Conservation (phyloP, 1,140 invertebrate genomes). For the Meloidogyne floridensis region DNA sequence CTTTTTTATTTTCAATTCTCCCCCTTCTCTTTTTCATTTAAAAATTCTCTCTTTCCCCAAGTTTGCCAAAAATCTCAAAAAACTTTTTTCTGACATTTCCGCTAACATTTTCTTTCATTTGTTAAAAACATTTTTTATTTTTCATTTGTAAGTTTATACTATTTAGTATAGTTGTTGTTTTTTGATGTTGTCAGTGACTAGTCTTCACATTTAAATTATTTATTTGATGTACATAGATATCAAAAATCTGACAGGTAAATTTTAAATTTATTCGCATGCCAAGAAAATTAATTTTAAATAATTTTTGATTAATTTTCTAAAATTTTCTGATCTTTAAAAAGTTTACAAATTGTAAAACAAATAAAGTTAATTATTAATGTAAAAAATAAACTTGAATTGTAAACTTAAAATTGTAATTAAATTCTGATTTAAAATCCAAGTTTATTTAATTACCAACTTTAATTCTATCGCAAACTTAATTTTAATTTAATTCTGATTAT, state of each 20-base stretch:
- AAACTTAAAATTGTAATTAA: too few species aligned
- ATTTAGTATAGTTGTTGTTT: neutral
- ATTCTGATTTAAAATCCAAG: too few species aligned
- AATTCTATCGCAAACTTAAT: too few species aligned
- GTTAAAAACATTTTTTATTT: constrained; percentile 10
- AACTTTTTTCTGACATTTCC: neutral
- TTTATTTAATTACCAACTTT: too few species aligned
- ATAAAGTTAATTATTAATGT: too few species aligned
- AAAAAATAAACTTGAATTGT: too few species aligned
- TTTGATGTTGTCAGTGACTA: neutral
- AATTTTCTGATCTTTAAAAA: too few species aligned
- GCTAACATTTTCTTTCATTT: constrained; percentile 4
- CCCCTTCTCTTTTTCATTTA: neutral
- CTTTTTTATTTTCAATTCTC: neutral
- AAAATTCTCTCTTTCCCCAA: neutral
- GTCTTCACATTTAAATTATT: neutral
- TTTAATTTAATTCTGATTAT: too few species aligned
- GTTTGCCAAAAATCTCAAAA: neutral
- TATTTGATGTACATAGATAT: neutral
- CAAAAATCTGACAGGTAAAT: neutral
- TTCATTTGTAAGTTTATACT: constrained; percentile 7
- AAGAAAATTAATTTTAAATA: neutral
- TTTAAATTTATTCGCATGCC: neutral
- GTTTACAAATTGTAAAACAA: too few species aligned
- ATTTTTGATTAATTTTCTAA: neutral